Conservation (phyloP, 2,797 vertebrate species). For the Arnoldichthys spilopterus region DNA sequence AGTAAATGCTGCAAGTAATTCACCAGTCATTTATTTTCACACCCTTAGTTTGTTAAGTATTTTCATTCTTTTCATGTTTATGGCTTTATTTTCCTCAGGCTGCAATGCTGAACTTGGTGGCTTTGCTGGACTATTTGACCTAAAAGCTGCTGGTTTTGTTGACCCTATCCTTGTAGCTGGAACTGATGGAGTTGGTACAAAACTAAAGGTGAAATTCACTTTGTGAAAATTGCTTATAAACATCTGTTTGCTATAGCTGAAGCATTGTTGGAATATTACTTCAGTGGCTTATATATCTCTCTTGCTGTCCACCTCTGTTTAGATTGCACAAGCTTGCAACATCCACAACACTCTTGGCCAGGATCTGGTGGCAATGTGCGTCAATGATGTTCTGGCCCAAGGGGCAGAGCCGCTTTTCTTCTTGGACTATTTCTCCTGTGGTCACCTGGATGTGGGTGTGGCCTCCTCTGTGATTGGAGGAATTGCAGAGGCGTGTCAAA, state of each 20-base stretch:
- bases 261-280: too few species aligned
- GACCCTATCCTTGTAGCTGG: conserved; percentile 95
- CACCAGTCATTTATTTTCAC: neutral
- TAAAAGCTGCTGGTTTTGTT: conserved; percentile 91
- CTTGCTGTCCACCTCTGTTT: neutral
- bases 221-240: neutral
- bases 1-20: too few species aligned
- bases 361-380: conserved; percentile 97
- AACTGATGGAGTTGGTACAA: conserved; percentile 96
- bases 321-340: conserved; percentile 88
- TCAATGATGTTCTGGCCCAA: conserved; percentile 95
- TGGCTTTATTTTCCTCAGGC: conserved; percentile 70
- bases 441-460: conserved; percentile 82
- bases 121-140: conserved; percentile 94
- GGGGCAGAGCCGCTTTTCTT: conserved; percentile 97
- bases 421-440: conserved; percentile 97
- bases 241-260: neutral
- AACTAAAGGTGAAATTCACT: conserved; percentile 85
- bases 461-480: conserved; percentile 84
- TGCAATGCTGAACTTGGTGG: conserved; percentile 92
- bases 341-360: conserved; percentile 88
- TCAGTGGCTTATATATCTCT: neutral
- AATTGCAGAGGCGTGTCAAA: conserved; percentile 86
- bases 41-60: neutral
- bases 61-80: neutral